Evolutionary conservation across 1,140 invertebrate species (phyloP), one percentile per base, ranked within the genome.

Genomic region (Drosophila asahinai): DNA sequence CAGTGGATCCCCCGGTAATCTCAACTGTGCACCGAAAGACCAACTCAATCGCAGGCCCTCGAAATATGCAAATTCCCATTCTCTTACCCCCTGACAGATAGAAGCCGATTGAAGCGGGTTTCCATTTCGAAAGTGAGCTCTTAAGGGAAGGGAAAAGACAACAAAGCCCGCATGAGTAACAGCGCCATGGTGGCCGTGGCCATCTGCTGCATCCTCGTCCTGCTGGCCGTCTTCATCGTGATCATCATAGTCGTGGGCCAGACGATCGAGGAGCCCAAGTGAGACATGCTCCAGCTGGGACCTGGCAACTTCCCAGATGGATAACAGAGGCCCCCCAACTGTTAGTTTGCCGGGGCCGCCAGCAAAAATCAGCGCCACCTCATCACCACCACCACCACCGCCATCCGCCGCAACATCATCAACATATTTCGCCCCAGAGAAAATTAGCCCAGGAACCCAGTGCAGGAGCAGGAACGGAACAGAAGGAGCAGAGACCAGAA

Each of bases 211-310:
- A 96, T 97, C 80, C 93, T 96, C 62, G 95, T 97, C 76, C 94
- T 97, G 66, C 94, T 97, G 80, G 94, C 95, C 67, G 96, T 96
- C 65, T 97, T 97, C 94, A 96, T 97, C 68, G 94, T 96, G 54
- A 94, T 97, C 86, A 97, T 97, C 93, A 96, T 97, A 74, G 95
- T 96, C 40, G 95, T 96, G 38, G 96, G 96, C 8, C 95, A 96
- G 93, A 95, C 95, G 80, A 95, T 96, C 79, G 94, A 94, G 81
- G 94, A 94, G 86, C 93, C 93, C 43, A 95, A 95, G 77, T 94
- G 94, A 91, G 94, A 93, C 80, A 93, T 93, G 66, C 92, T 93
- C 86, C 92, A 93, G 75, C 86, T 93, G 92, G 92, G 92, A 92
- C 92, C 92, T 63, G 92, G 92, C 73, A 93, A 93, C 79, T 93